Conservation (phyloP, 2,888 invertebrate species). For the Coelogynopora nodosa region DNA sequence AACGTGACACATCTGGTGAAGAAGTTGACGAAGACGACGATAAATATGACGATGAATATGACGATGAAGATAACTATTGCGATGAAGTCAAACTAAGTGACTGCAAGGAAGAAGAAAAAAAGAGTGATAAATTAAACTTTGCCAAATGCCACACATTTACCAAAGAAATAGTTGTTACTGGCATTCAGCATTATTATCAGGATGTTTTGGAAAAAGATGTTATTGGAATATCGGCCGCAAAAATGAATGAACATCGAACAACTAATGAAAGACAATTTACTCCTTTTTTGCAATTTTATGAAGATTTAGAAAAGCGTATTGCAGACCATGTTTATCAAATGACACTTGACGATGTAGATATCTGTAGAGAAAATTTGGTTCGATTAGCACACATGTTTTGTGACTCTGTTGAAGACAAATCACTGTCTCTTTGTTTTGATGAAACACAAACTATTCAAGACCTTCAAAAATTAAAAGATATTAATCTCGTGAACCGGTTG, state of each 20-base stretch:
- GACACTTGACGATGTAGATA: background rate
- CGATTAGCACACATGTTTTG: background rate
- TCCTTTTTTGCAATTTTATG: background rate
- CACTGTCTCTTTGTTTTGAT: background rate
- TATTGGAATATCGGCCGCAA: background rate
- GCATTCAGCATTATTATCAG: background rate
- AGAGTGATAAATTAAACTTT: too few species aligned
- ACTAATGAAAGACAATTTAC: background rate
- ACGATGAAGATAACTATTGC: too few species aligned
- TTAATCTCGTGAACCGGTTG: background rate
- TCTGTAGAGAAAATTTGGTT: background rate
- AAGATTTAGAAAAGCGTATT: background rate
- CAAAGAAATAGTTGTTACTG: background rate
- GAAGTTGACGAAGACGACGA: background rate
- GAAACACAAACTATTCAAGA: background rate
- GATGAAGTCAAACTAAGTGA: too few species aligned
- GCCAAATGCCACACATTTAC: background rate
- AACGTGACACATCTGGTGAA: background rate
- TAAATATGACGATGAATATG: background rate
- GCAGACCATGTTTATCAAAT: background rate
- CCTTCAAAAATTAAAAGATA: background rate
- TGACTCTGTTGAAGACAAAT: background rate
- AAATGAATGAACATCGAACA: background rate
- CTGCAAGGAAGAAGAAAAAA: too few species aligned
- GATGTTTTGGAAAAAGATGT: background rate